Evolutionary conservation across 2,888 invertebrate genomes (phyloP).

Genomic region (Rotaria sp.): DNA sequence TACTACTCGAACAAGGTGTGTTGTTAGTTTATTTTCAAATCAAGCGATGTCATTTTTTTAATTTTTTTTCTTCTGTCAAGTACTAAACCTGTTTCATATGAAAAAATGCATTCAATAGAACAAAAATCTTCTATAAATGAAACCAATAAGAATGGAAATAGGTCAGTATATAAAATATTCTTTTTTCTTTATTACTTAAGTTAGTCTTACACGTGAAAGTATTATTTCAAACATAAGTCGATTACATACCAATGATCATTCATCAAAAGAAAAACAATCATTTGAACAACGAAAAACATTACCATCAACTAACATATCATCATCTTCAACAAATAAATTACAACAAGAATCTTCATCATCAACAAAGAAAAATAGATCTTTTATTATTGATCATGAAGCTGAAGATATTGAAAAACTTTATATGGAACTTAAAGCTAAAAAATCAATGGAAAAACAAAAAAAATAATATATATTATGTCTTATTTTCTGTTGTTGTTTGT

Average conservation of each 20-base stretch:
- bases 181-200: neutral
- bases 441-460: neutral
- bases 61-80: neutral
- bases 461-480: neutral
- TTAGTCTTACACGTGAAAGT: neutral
- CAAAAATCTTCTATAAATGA: neutral
- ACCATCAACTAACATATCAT: neutral
- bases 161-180: neutral
- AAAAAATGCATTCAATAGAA: neutral
- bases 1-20: neutral
- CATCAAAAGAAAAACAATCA: neutral
- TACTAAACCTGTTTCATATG: neutral
- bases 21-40: neutral
- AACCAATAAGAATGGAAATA: neutral
- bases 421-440: slow-evolving; percentile 11
- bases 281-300: neutral
- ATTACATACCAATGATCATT: neutral
- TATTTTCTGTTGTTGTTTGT: neutral
- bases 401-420: slow-evolving; percentile 9
- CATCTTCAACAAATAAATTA: neutral
- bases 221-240: neutral
- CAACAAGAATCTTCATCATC: neutral
- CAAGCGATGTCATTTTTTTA: neutral
- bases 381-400: neutral
- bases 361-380: neutral